A percentile compares a stretch with the other conserved stretches of the same genome.
Conservation (phyloP, 37 sponge, comb jelly and placozoan species). For the Theonella swinhoei region DNA sequence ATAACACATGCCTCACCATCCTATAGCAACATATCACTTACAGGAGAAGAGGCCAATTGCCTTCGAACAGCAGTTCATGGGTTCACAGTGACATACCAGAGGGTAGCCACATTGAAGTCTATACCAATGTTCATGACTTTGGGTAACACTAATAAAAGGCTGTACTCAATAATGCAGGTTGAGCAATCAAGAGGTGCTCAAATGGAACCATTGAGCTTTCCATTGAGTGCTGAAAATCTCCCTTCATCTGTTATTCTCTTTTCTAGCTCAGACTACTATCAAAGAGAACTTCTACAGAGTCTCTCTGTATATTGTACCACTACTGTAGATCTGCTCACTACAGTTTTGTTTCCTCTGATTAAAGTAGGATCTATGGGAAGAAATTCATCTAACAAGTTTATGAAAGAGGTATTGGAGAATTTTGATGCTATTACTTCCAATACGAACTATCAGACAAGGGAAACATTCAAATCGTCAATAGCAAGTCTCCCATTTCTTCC, state of each 20-base stretch:
- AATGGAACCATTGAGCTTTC: conserved; percentile 16
- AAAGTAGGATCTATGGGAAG: not conserved
- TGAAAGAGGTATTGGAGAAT: conserved; percentile 31
- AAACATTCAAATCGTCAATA: not conserved
- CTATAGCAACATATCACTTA: not conserved
- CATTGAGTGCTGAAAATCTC: conserved; percentile 5
- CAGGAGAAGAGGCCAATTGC: conserved; percentile 19
- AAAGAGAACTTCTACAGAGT: conserved; percentile 13
- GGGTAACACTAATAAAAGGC: not conserved
- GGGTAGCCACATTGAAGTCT: not conserved
- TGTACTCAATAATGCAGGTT: conserved; percentile 6
- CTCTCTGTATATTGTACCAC: conserved; percentile 10
- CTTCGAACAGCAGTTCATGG: not conserved
- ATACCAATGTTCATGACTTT: not conserved
- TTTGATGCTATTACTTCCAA: not conserved
- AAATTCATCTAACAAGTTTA: not conserved
- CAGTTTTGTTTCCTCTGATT: conserved; percentile 28
- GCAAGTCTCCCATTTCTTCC: conserved; percentile 13
- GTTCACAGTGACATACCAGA: not conserved
- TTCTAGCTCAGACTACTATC: not conserved
- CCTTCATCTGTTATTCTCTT: conserved; percentile 23
- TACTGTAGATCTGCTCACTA: conserved; percentile 9
- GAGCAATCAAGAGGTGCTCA: not conserved
- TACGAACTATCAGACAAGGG: not conserved
- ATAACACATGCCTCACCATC: not conserved